Evolutionary conservation across 1,140 invertebrate genomes (phyloP), one percentile per base, ranked within the genome.

Genomic region (Listronotus oregonensis): DNA sequence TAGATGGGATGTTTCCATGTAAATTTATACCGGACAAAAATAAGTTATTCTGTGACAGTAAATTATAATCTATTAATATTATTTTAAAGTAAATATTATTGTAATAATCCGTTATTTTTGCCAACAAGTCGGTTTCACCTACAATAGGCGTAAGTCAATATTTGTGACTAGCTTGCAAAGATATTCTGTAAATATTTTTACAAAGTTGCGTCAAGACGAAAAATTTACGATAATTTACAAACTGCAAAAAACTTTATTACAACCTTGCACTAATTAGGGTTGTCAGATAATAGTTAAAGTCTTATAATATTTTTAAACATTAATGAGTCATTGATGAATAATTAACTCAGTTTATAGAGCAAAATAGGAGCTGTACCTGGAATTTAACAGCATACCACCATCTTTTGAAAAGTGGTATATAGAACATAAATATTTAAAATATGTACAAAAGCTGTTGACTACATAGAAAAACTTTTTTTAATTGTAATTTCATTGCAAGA

Each of bases 11-110:
- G 46, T 64, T 50, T 47, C 14, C 17, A 64, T 55, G 42, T 55
- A 51, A 64, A 64, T 55, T 55, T 64, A 64, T 52, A 55, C 18
- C 51, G 61, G 61, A 64, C 50, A 64, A 64, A 64, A 64, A 54
- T 64, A 64, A 64, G 50, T 64, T 64, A 64, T 64, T 64, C 50
- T 55, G 61, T 56, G 61, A 64, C 61, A 64, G 52, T 64, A 54
- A 64, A 64, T 64, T 64, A 64, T 56, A 46, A 64, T 64, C 46
- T 51, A 55, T 51, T 64, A 64, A 64, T 64, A 64, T 64, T 64
- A 64, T 50, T 64, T 55, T 54, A 64, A 31, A 21, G 51, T 55
- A 64, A 64, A 64, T 64, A 64, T 62, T 62, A 62, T 62, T 62
- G 43, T 62, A 62, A 62, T 62, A 62, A 62, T 62, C 39, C 49